Percentiles rank a stretch among this genome's conserved stretches.
These are phyloP conservation scores for Euplexia lucipara DNA, from an alignment of 2,888 invertebrate species.

Conservation along the genomic window DNA sequence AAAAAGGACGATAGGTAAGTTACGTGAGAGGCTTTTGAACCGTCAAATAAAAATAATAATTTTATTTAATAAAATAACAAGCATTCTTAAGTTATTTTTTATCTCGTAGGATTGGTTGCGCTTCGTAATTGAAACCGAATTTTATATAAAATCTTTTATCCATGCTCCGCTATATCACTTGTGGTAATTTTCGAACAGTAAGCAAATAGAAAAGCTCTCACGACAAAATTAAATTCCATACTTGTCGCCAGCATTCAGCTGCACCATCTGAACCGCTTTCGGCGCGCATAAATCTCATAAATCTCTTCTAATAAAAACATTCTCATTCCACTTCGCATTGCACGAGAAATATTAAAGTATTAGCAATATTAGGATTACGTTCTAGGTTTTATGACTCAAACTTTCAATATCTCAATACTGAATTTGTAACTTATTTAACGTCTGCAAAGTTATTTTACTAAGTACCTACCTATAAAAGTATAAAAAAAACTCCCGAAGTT, in stretches of 20 bases:
- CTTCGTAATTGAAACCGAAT: conserved; percentile 16
- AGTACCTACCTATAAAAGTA: conserved; percentile 19
- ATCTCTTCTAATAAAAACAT: conserved; percentile 76
- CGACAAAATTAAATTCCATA: conserved; percentile 80
- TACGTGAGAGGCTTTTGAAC: not conserved
- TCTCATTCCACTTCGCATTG: conserved; percentile 68
- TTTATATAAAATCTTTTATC: conserved; percentile 29
- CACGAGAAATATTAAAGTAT: conserved; percentile 65
- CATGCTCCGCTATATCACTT: conserved; percentile 34
- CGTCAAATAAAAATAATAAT: not conserved
- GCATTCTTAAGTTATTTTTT: not conserved
- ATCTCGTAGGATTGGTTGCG: not conserved
- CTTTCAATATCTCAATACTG: conserved; percentile 37
- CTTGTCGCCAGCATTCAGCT: conserved; percentile 75
- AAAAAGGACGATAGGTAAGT: too few relatives aligned
- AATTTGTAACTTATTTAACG: conserved; percentile 30
- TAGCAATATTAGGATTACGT: conserved; percentile 52
- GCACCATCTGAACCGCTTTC: conserved; percentile 74
- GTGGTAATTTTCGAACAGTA: conserved; percentile 48
- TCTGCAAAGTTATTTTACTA: conserved; percentile 30
- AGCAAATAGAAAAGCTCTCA: conserved; percentile 66
- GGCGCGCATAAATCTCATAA: conserved; percentile 71
- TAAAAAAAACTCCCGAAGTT: conserved; percentile 35
- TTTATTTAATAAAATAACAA: not conserved
- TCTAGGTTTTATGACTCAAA: not conserved